Conservation (phyloP, 2,888 invertebrate species). For the Malachius bipustulatus region DNA sequence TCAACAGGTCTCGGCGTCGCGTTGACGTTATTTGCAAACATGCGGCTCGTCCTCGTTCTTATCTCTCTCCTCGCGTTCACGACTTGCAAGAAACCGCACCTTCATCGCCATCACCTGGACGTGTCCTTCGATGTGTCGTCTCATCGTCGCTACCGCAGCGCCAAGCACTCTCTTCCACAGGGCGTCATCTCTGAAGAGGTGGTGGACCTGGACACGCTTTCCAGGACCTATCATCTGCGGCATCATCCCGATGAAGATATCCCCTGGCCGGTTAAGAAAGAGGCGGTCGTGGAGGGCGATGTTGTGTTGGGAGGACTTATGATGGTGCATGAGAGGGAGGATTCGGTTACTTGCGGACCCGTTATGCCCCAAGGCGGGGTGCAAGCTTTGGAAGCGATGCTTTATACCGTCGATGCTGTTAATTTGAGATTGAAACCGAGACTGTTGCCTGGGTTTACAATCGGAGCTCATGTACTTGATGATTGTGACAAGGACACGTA, state of each 20-base stretch:
- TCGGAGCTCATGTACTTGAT: constrained; percentile 83
- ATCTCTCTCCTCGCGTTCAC: too few relatives aligned
- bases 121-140: too few relatives aligned
- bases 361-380: constrained; percentile 91
- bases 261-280: constrained; percentile 72
- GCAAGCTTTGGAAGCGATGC: constrained; percentile 83
- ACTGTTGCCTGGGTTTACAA: constrained; percentile 62
- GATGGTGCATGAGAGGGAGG: constrained; percentile 91
- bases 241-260: constrained; percentile 23
- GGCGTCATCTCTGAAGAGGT: too few relatives aligned
- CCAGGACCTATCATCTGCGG: constrained; percentile 7
- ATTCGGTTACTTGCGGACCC: constrained; percentile 77
- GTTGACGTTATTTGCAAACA: too few relatives aligned
- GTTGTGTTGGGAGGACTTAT: constrained; percentile 82
- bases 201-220: too few relatives aligned
- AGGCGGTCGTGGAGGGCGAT: constrained; percentile 80
- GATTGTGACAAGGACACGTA: constrained; percentile 95
- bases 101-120: too few relatives aligned
- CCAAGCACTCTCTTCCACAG: too few relatives aligned
- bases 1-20: too few relatives aligned
- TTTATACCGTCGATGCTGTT: constrained; percentile 75
- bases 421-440: constrained; percentile 48
- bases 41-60: too few relatives aligned
- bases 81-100: too few relatives aligned
- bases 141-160: too few relatives aligned